These are phyloP conservation scores for Cepaea hortensis DNA, from an alignment of 2,888 invertebrate genomes.

Conservation along the genomic window DNA sequence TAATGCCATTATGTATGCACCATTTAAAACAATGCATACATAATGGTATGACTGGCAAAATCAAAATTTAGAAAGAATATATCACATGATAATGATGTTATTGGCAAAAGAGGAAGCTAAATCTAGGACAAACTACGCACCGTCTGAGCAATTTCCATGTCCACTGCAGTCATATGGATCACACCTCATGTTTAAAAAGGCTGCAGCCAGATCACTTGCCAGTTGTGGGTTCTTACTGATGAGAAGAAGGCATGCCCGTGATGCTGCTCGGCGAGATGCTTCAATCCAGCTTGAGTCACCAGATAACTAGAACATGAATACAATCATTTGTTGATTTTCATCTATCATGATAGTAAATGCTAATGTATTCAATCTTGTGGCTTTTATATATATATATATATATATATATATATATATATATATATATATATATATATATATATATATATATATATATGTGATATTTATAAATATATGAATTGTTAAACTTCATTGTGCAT, in stretches of 20 bases:
- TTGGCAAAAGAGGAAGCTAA: too few species aligned
- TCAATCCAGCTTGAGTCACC: constrained; percentile 27
- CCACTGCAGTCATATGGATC: constrained; percentile 49
- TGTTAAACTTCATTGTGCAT: too few species aligned
- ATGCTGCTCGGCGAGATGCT: constrained; percentile 19
- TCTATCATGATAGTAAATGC: too few species aligned
- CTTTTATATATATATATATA: background rate
- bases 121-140: constrained; percentile 29
- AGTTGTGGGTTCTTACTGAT: constrained; percentile 45
- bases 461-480: too few species aligned
- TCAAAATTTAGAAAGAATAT: too few species aligned
- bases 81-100: too few species aligned
- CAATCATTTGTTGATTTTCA: background rate
- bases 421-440: too few species aligned
- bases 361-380: too few species aligned
- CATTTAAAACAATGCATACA: too few species aligned
- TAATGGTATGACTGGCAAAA: too few species aligned
- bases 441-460: too few species aligned
- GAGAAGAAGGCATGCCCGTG: constrained; percentile 28
- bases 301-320: constrained; percentile 34
- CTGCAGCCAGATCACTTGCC: constrained; percentile 36
- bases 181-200: constrained; percentile 47
- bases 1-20: too few species aligned
- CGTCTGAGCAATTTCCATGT: constrained; percentile 50
- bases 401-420: background rate